Base-by-base conservation (phyloP, 1,140 invertebrate genomes). In the Saccostrea glomerata region DNA sequence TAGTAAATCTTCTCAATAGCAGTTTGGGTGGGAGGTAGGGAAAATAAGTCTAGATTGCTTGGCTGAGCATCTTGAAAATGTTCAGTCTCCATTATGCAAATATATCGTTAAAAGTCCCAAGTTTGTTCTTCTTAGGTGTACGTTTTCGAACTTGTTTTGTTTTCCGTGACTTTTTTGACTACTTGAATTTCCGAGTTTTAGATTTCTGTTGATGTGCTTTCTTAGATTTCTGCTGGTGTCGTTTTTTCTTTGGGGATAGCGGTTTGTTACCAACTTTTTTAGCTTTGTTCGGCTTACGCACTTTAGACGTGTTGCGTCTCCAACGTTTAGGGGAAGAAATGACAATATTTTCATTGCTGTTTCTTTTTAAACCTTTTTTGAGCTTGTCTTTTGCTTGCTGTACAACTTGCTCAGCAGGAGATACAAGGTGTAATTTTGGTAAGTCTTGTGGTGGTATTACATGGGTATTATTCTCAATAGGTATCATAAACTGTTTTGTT, bases 1-100 rank as follows among this genome's bases (percentile, higher is more conserved):
- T 87, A 89, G 25, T 88, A 88, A 5, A 88, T 83, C 23, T 86
- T 84, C 30, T 91, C 88, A 40, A 90, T 84, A 0, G 84, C 89
- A n/a, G 89, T 87, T 58, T 90, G 89, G 23, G 84, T 87, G 12
- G n/a, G 77, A 20, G 90, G 90, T 82, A 89, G 30, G 23, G 87
- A 66, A 47, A 91, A 89, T 47, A 91, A n/a, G 73, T 55, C 70
- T 20, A 88, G 66, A 73, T 77, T 20, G 25, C 85, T 88, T 5
- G 88, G 88, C 82, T 88, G 87, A 20, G 82, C 66, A 56, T 91
- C 90, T 54, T 60, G 60, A 55, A 89, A 88, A 15, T 66, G 47
- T 54, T 85, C 84, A 17, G 73, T 85, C n/a, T 86, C 30, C 88
- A 89, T 89, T 63, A 85, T 15, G 84, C 15, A 60, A 85, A 85